Evolutionary conservation across 2,888 invertebrate species (phyloP), one percentile per base, ranked within the genome.

Genomic region (Gortyna flavago): DNA sequence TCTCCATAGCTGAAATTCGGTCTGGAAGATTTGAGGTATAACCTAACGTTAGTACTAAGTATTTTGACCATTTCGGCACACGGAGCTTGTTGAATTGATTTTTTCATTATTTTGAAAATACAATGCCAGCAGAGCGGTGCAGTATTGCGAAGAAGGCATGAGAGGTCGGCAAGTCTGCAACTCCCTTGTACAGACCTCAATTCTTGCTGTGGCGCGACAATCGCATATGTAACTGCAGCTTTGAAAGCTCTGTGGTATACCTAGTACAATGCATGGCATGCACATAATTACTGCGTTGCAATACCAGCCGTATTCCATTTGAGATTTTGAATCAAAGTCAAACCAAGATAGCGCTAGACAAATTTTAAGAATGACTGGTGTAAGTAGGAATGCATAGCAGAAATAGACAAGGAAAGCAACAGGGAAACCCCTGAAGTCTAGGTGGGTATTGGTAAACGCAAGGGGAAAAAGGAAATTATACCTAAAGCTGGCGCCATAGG

Each of bases 391-490:
- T 38, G 2, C 2, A 18, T 44, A 16, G 48, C 29, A 25, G 48
- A 32, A 48, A 48, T 32, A 9, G 13, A 67, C 3, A n/a, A 29
- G 32, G 9, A 72, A 72, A 72, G 18, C 54, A 35, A 16, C 21
- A 29, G 57, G 73, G 35, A 21, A 54, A 77, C 3, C n/a, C 51
- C 64, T 6, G 44, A n/a, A 16, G 8, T 1, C 5, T 68, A 35
- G 32, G 9, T 68, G 35, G 21, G 25, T 32, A 48, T 59, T 18
- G 44, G 38, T 38, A 25, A 25, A 75, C 25, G 25, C 25, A 73
- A 25, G 2, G 7, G 75, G 59, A 35, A 75, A 61, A 38, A 9
- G 29, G 18, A 51, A 75, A 51, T 62, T n/a, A 35, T 73, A n/a
- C n/a, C n/a, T n/a, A 29, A 29, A 18, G 5, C 11, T 29, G 61